A percentile compares a stretch with the other conserved stretches of the same genome.
Evolutionary conservation across 2,797 vertebrate genomes (phyloP).

Genomic region (Notoglanidium macrostoma): DNA sequence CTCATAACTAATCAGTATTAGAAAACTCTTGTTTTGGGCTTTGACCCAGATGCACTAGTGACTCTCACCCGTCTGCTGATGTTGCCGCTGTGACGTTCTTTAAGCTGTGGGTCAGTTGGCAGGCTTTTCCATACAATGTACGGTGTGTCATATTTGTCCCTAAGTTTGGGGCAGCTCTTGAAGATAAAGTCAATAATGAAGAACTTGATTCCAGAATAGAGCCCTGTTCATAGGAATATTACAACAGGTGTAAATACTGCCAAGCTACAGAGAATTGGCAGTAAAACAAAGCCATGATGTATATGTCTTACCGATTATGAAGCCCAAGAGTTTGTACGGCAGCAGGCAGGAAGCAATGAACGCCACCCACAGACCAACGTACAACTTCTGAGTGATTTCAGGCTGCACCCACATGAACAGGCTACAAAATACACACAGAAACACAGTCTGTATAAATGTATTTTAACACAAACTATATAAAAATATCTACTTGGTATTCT

Average conservation of each 20-base stretch:
- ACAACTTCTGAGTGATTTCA: conserved; percentile 93
- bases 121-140: conserved; percentile 90
- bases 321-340: conserved; percentile 90
- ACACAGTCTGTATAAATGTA: background rate
- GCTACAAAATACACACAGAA: conserved; percentile 66
- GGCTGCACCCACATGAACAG: conserved; percentile 98
- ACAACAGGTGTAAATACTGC: background rate
- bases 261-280: background rate
- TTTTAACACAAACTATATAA: background rate
- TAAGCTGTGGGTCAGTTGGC: conserved; percentile 94
- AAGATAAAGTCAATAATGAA: conserved; percentile 97
- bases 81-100: conserved; percentile 80
- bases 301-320: conserved; percentile 82
- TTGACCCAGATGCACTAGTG: background rate
- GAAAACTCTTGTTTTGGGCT: background rate
- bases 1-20: background rate
- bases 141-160: conserved; percentile 91
- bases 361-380: conserved; percentile 85
- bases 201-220: conserved; percentile 95
- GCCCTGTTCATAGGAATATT: conserved; percentile 69
- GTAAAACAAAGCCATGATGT: background rate
- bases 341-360: conserved; percentile 93
- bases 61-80: conserved; percentile 82
- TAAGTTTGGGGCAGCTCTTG: conserved; percentile 89
- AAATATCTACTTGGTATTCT: background rate